Evolutionary conservation across 2,113 vertebrate genomes (phyloP).

Genomic region (Solenodon paradoxus): DNA sequence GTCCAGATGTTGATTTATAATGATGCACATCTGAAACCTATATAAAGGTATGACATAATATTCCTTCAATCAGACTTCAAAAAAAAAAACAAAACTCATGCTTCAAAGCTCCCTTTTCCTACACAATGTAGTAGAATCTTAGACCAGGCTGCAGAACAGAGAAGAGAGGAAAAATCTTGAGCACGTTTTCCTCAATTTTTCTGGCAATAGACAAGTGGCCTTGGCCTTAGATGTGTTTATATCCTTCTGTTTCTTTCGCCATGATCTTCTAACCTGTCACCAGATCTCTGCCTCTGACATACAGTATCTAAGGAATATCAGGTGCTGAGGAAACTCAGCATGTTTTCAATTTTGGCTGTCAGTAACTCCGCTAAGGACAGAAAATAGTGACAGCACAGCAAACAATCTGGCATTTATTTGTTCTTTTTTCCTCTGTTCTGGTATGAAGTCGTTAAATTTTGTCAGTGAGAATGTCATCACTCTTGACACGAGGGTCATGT

Average conservation of each 20-base stretch:
- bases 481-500: neutral
- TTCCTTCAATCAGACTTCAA: no score
- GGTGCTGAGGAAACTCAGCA: neutral
- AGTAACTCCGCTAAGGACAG: conserved; percentile 9
- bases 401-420: conserved; percentile 14
- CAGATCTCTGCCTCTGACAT: conserved; percentile 28
- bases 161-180: neutral
- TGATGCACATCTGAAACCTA: no score
- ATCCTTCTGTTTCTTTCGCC: neutral
- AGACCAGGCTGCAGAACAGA: neutral
- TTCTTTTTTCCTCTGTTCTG: neutral
- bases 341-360: conserved; percentile 69
- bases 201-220: neutral
- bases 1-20: no score
- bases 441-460: conserved; percentile 6
- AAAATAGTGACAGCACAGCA: neutral
- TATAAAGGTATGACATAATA: no score
- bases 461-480: neutral
- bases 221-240: neutral
- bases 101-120: neutral
- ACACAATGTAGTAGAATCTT: neutral
- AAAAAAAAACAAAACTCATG: no score
- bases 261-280: conserved; percentile 20
- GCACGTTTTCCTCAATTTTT: conserved; percentile 36
- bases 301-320: neutral